phyloP scores from a whole-genome alignment of 2,113 vertebrate species.

The Formicarius rufipectus region DNA sequence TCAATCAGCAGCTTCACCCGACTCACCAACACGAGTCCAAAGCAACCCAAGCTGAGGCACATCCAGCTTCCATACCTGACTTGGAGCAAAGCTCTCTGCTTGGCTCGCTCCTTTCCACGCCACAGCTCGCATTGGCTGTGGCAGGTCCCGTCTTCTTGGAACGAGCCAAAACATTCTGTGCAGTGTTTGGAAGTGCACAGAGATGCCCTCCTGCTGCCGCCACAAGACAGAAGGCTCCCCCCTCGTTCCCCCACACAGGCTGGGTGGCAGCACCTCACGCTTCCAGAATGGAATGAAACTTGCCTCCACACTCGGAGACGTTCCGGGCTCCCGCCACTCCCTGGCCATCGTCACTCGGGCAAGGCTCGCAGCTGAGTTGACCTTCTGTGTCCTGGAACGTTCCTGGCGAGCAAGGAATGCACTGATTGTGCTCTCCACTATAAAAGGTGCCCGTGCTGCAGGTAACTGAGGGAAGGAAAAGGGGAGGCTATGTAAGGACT shows the following conservation, averaged over 20 bases:
- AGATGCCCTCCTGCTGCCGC: no score
- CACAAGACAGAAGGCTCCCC: no score
- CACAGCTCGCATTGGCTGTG: background rate
- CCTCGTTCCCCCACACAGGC: background rate
- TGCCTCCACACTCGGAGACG: conserved; percentile 92
- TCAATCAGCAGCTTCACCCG: background rate
- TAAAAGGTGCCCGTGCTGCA: conserved; percentile 88
- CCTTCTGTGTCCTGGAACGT: conserved; percentile 90
- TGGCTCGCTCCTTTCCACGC: background rate
- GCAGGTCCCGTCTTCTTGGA: background rate
- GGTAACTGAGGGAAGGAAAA: conserved; percentile 79
- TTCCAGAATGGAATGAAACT: conserved; percentile 23
- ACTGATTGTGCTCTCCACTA: conserved; percentile 85
- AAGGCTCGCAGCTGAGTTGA: conserved; percentile 90
- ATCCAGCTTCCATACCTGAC: background rate
- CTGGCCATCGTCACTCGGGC: conserved; percentile 85
- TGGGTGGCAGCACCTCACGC: background rate
- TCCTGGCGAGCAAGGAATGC: conserved; percentile 83
- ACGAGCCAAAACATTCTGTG: background rate
- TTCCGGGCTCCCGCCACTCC: conserved; percentile 85
- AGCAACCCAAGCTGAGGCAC: background rate
- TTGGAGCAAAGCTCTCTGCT: background rate
- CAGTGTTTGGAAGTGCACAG: background rate
- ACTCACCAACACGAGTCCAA: background rate
- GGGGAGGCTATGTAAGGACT: background rate